Base-by-base conservation (phyloP, 1,140 invertebrate species). In the Portunus trituberculatus region DNA sequence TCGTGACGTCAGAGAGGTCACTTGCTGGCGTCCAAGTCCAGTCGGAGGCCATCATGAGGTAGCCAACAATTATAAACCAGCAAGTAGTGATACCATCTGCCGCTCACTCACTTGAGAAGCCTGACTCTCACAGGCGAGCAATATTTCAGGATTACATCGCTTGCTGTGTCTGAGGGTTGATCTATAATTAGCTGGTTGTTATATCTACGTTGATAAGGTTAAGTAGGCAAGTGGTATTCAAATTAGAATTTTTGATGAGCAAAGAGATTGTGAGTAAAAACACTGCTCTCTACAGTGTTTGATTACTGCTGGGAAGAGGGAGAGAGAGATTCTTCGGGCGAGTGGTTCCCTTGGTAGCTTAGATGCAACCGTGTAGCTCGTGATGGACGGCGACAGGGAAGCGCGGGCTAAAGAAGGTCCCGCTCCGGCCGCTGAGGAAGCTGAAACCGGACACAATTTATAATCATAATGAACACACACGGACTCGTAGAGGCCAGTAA, bases 101-200 rank as follows among this genome's bases (percentile, higher is more conserved):
- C 67, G 67, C 67, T 76, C n/a, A 25, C 67, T 76, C 67, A 76
- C 67, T 76, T n/a, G 52, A 25, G 25, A 25, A n/a, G 25, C n/a
- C 20, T 76, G 67, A 76, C 67, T 76, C 52, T 59, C 20, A n/a
- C 67, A 76, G n/a, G 67, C 20, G 67, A 76, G 25, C 67, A 76
- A 76, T 76, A 76, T 76, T 76, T 76, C 67, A 76, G 67, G 67
- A 76, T 76, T 76, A 76, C 67, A 76, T 76, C 67, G 67, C 67
- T 76, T 25, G 67, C 67, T 76, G 67, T n/a, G 67, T 76, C 67
- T 59, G 52, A 59, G 52, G 52, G 52, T 59, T 59, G 52, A 59
- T 59, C 52, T n/a, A 76, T 76, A 76, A 76, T 76, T 76, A 76
- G 67, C 20, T 76, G 67, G 67, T n/a, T 76, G 67, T 76, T 76